Percentiles rank a stretch among this genome's conserved stretches.
Conservation (phyloP, 2,797 vertebrate genomes). For the Acrossocheilus wenchowensis region DNA sequence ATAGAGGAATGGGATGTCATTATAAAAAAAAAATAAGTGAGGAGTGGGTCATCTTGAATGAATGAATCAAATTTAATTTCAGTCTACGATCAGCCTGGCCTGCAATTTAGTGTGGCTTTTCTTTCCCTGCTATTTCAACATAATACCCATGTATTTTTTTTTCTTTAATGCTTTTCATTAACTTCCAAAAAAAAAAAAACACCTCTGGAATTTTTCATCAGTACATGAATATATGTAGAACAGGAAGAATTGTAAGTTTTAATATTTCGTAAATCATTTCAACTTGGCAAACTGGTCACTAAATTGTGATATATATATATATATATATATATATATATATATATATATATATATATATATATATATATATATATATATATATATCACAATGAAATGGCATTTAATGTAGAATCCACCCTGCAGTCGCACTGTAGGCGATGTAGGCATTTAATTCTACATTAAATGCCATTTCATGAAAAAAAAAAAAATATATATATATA, state of each 20-base stretch:
- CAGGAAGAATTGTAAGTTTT: neutral
- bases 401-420: neutral
- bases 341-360: too few relatives aligned
- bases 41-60: neutral
- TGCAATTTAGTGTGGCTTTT: neutral
- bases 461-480: too few relatives aligned
- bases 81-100: neutral
- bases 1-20: neutral
- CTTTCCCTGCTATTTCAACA: neutral
- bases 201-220: neutral
- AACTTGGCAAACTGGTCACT: neutral
- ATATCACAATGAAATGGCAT: neutral
- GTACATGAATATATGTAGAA: neutral
- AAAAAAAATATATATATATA: too few relatives aligned
- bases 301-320: neutral
- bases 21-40: neutral
- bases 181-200: neutral
- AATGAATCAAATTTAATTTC: slow-evolving; percentile 20
- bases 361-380: too few relatives aligned
- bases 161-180: neutral
- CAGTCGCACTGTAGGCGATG: neutral
- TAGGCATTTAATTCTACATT: too few relatives aligned
- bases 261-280: neutral
- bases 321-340: too few relatives aligned
- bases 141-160: neutral